Conservation (phyloP, 2,888 invertebrate species). For the Caradrina kadenii region DNA sequence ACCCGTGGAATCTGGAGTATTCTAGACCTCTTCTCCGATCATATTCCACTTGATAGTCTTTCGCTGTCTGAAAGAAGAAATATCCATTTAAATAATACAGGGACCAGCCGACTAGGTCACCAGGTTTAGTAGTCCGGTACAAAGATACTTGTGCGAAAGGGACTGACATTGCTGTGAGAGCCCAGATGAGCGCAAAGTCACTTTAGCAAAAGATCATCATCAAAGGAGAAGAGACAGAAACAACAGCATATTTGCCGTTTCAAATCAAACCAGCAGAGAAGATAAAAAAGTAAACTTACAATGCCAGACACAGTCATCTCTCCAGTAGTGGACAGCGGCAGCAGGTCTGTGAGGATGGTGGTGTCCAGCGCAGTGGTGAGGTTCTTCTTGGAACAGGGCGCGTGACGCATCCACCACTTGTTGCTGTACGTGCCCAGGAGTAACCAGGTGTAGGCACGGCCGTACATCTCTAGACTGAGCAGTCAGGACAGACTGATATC, state of each 20-base stretch:
- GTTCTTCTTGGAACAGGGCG: slow-evolving; percentile 93
- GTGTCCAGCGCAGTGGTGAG: slow-evolving; percentile 95
- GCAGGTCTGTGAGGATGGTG: slow-evolving; percentile 96
- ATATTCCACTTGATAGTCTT: slow-evolving; percentile 96
- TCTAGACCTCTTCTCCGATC: slow-evolving; percentile 94
- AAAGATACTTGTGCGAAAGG: too few relatives aligned
- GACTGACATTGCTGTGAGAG: too few relatives aligned
- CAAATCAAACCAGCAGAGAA: neutral
- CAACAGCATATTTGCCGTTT: neutral
- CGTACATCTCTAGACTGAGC: slow-evolving; percentile 95
- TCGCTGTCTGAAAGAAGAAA: slow-evolving; percentile 93
- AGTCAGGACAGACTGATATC: neutral
- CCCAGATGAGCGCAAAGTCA: too few relatives aligned
- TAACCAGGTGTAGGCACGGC: slow-evolving; percentile 98
- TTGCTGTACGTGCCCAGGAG: slow-evolving; percentile 96
- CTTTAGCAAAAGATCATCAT: too few relatives aligned
- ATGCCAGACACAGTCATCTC: slow-evolving; percentile 97
- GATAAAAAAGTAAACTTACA: slow-evolving; percentile 89
- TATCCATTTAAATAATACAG: neutral
- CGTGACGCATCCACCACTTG: slow-evolving; percentile 93
- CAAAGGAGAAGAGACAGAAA: neutral
- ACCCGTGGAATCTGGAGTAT: slow-evolving; percentile 98
- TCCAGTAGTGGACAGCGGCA: slow-evolving; percentile 96
- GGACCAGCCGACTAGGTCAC: too few relatives aligned
- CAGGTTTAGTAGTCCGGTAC: neutral